Conservation (phyloP, 2,113 vertebrate species). For the Anas platyrhynchos region DNA sequence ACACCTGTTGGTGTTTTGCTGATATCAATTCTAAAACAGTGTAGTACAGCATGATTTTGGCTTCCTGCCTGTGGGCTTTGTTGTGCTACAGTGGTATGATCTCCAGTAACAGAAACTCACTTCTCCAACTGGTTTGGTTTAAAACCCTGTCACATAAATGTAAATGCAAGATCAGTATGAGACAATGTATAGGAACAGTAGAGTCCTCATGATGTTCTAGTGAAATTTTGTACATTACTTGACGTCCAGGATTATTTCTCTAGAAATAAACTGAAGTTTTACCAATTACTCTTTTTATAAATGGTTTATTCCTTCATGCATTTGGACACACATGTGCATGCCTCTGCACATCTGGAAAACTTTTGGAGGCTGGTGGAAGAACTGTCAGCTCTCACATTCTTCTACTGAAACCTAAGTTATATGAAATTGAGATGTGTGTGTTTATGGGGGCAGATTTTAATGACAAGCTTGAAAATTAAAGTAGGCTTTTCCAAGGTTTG, state of each 20-base stretch:
- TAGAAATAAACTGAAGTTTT: not conserved
- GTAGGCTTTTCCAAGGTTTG: not conserved
- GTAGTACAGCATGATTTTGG: not conserved
- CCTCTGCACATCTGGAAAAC: not conserved
- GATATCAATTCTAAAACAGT: not conserved
- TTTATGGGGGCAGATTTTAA: not conserved
- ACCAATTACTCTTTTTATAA: not conserved
- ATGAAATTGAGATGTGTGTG: accelerated
- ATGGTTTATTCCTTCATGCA: not conserved
- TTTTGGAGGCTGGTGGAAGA: not conserved
- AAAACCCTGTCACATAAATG: not conserved
- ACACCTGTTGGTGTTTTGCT: not conserved
- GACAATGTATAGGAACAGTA: not conserved
- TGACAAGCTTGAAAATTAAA: not conserved
- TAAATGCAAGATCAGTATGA: not conserved
- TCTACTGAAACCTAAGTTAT: not conserved
- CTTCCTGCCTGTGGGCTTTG: not conserved
- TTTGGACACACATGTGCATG: accelerated
- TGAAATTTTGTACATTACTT: not conserved
- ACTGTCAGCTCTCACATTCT: not conserved
- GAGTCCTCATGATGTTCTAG: not conserved
- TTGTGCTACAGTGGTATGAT: not conserved
- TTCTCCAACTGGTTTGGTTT: not conserved
- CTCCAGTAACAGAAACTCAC: not conserved
- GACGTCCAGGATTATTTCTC: not conserved